Base-by-base conservation (phyloP, 2,113 vertebrate genomes). In the Semnornis frantzii region DNA sequence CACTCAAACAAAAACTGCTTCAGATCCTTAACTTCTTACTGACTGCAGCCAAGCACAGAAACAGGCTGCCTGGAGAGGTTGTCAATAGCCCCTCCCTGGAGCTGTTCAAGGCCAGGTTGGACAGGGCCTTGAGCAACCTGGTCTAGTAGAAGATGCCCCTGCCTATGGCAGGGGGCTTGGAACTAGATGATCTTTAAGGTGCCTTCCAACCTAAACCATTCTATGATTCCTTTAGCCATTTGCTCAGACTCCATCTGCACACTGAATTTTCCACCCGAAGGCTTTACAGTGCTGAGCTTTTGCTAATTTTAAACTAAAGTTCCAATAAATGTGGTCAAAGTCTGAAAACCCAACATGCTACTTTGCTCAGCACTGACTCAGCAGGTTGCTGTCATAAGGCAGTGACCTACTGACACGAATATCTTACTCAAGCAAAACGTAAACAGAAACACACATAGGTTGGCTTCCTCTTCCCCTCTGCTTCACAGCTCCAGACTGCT, bases 371-470 rank as follows among this genome's bases (percentile, higher is more conserved):
- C 83, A 58, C 76, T 93, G 93, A 88, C 82, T 92, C 96, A 83
- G 93, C 95, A 94, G 74, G 31, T 23, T 2, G 62, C 71, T 85
- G 80, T 37, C 95, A 68, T 4, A 15, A 82, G 91, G 84, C 93
- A n/a, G 28, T 92, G 86, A 90, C 92, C 94, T 94, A 95, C 50
- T 94, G 94, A 96, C 91, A 93, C 63, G 6, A 12, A 85, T 91
- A 34, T 30, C 77, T 87, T 34, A 50, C 87, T 87, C 85, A 44
- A 12, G 46, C 77, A 71, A 62, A 90, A 87, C 24, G 34, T 84
- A 92, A 94, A 94, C 82, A 75, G 55, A 71, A 77, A 60, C 86
- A 71, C 63, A 20, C 12, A 6, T 20, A 55, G 34, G 0, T 3
- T 1, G 30, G 57, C 50, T 75, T 81, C 64, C 64, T 48, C 82